Conservation (phyloP, 2,113 vertebrate genomes). For the Phaethon lepturus region DNA sequence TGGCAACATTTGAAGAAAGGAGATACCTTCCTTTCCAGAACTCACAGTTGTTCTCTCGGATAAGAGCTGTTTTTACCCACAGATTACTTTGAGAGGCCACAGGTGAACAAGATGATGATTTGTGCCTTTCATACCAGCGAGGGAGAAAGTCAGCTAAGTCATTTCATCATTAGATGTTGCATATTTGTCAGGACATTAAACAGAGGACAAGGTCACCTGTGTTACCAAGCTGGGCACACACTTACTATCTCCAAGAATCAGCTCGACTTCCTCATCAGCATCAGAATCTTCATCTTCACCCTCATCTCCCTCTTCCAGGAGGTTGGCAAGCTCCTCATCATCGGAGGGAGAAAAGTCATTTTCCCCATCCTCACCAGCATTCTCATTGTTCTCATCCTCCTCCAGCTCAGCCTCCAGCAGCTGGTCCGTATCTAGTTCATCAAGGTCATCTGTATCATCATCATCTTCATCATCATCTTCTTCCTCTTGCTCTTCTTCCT, state of each 20-base stretch:
- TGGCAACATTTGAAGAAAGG: neutral
- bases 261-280: conserved; percentile 88
- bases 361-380: conserved; percentile 89
- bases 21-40: neutral
- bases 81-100: neutral
- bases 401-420: conserved; percentile 89
- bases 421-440: conserved; percentile 91
- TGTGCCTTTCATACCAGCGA: neutral
- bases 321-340: conserved; percentile 90
- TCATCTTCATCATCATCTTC: conserved; percentile 93
- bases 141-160: neutral
- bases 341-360: conserved; percentile 93
- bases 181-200: neutral
- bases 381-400: conserved; percentile 90
- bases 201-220: neutral
- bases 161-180: neutral
- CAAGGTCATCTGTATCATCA: conserved; percentile 90
- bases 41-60: neutral
- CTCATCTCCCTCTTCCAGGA: conserved; percentile 90
- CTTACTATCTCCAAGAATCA: conserved; percentile 95
- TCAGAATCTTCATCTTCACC: conserved; percentile 91
- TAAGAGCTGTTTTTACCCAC: neutral
- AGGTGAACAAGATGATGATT: neutral
- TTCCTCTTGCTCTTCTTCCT: conserved; percentile 92
- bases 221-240: conserved; percentile 33